Evolutionary conservation across 2,797 vertebrate genomes (phyloP), one percentile per base, ranked within the genome.

Genomic region (Propithecus deckenii): DNA sequence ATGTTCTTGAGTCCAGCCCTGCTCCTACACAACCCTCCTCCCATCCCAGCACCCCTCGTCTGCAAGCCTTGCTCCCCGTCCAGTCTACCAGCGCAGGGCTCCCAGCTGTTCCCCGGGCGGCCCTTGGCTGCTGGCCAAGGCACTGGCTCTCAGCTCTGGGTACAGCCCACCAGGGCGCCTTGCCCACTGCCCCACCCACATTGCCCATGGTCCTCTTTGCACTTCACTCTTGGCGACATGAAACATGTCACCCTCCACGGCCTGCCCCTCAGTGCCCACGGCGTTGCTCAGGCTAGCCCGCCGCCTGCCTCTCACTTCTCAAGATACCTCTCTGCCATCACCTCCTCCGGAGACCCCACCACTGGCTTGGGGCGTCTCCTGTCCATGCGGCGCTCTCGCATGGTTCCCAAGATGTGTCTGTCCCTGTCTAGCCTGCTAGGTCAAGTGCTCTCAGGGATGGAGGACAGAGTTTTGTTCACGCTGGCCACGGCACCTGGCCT

Each of bases 361-460:
- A 9, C 28, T 7, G 79, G 41, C 48, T 50, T 35, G 11, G n/a
- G 38, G 38, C 22, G 4, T 13, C 59, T 52, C 23, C 35, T 4
- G 38, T 57, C 12, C 12, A 17, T 0, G 0, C 3, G 48, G 61
- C 57, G 17, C 50, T 76, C 17, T 11, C 2, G 1, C 10, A 32
- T 25, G 0, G 0, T 20, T 15, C 67, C 35, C 8, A 48, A 72
- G 76, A 17, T 5, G 4, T 10, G 1, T 22, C 20, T 35, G 5
- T 28, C 17, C 43, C 30, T 8, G 25, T 22, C 32, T 38, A 3
- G 35, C 61, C 69, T 1, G 0, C n/a, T 7, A 15, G 71, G 32
- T 5, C 0, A 0, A 12, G n/a, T 1, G 0, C 10, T 30, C 41
- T 35, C n/a, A 6, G 32, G 35, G 32, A 59, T 3, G 50, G 67